Evolutionary conservation across 92 coral and sea anemone genomes (phyloP), one percentile per base, ranked within the genome.

Genomic region (Parazoanthus darwini): DNA sequence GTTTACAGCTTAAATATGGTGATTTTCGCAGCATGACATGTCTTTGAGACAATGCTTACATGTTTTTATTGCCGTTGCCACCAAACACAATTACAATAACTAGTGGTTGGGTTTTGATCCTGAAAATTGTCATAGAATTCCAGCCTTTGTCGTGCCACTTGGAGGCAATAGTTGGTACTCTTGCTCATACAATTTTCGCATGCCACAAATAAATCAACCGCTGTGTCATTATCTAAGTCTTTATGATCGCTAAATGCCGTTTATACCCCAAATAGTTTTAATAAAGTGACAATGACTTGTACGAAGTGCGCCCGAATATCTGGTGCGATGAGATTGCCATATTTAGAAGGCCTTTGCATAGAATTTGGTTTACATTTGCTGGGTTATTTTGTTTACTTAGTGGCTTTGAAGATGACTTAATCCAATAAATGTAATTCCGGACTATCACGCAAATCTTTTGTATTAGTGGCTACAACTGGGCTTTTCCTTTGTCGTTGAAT

Each of bases 201-300:
- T 81, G 85, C 85, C 85, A 35, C 50, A 36, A 81, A 81, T 66
- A 63, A 23, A 23, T 35, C 44, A 5, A 38, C 85, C 72, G 75
- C 85, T 59, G 85, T 15, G 85, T 36, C 29, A 36, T 56, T 81
- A 59, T 81, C 35, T 18, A 22, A 18, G 85, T 9, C 50, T 42
- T 2, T 63, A 22, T 81, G 50, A 81, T 23, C 43, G 50, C 68
- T 81, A 81, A 81, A 81, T 81, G 72, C 72, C 85, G 71, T 36
- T 7, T 81, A 59, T 81, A 14, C 15, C 26, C 85, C 43, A 7
- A 63, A 81, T 81, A 36, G 74, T 81, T 81, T 7, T 23, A 33
- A 14, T 65, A n/a, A 81, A 59, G 0, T 33, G 50, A 11, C 74
- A 81, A 7, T 18, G 79, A 37, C 26, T 79, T 29, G 59, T 67